Percentiles rank a stretch among this genome's conserved stretches.
Evolutionary conservation across 2,113 vertebrate species (phyloP).

Genomic region (Stegostoma tigrinum): DNA sequence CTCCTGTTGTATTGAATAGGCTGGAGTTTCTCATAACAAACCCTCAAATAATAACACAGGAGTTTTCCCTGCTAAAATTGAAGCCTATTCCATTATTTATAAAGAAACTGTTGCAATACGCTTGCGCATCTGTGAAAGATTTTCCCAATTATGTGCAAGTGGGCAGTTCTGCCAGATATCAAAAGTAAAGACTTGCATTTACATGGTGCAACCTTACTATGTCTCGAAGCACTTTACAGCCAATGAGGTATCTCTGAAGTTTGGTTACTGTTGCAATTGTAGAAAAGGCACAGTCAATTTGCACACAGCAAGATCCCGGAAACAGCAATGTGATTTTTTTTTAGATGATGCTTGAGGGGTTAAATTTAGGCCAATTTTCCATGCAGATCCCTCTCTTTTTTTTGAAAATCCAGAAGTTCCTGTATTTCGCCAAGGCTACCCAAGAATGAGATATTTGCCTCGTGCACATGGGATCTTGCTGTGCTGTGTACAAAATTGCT

Average conservation of each 20-base stretch:
- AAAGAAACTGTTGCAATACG: neutral
- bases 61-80: neutral
- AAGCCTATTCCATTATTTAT: neutral
- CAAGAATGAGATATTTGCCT: neutral
- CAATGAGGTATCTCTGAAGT: neutral
- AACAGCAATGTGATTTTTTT: neutral
- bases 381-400: neutral
- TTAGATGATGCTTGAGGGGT: neutral
- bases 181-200: neutral
- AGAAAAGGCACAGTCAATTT: neutral
- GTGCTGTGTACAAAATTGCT: neutral
- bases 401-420: neutral
- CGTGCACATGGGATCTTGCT: neutral
- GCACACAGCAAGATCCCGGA: neutral
- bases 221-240: neutral
- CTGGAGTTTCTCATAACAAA: constrained; percentile 18
- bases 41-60: neutral
- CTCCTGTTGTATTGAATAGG: neutral
- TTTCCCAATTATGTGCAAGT: neutral
- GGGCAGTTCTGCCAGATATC: neutral
- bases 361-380: neutral
- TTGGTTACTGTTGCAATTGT: neutral
- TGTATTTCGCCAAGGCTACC: neutral
- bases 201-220: neutral
- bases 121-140: neutral